Conservation (phyloP, 2,797 vertebrate genomes). For the Liparis tanakae region DNA sequence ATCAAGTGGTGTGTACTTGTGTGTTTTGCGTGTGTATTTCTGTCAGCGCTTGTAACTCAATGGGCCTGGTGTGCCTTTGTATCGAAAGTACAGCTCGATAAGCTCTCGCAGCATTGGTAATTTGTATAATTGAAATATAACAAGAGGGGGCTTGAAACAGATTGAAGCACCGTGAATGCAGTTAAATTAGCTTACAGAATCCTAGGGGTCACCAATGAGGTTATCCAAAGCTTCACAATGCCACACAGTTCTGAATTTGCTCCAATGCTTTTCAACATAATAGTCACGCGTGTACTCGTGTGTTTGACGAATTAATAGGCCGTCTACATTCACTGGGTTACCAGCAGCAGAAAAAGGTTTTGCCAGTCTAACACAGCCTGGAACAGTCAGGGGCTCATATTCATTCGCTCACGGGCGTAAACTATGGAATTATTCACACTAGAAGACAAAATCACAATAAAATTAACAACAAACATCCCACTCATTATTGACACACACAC, state of each 20-base stretch:
- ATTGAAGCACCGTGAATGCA: constrained; percentile 55
- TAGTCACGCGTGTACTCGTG: constrained; percentile 4
- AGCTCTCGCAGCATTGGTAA: constrained; percentile 59
- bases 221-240: constrained; percentile 40
- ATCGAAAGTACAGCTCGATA: constrained; percentile 73
- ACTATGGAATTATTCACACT: not conserved
- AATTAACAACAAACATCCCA: not conserved
- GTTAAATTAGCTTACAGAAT: constrained; percentile 57
- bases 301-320: not conserved
- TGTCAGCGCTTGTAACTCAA: constrained; percentile 58
- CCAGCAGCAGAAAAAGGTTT: not conserved
- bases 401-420: constrained; percentile 16
- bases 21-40: constrained; percentile 46
- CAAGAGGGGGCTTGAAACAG: constrained; percentile 69
- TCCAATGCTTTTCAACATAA: constrained; percentile 28
- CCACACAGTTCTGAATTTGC: constrained; percentile 40
- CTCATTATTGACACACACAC: not conserved
- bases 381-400: constrained; percentile 16
- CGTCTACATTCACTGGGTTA: not conserved
- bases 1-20: constrained; percentile 67
- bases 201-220: constrained; percentile 46
- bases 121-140: constrained; percentile 70
- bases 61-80: constrained; percentile 66
- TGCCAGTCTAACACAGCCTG: constrained; percentile 24
- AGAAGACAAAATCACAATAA: constrained; percentile 1